A percentile compares a stretch with the other conserved stretches of the same genome.
Conservation (phyloP, 2,888 invertebrate genomes). For the Ophion costatus region DNA sequence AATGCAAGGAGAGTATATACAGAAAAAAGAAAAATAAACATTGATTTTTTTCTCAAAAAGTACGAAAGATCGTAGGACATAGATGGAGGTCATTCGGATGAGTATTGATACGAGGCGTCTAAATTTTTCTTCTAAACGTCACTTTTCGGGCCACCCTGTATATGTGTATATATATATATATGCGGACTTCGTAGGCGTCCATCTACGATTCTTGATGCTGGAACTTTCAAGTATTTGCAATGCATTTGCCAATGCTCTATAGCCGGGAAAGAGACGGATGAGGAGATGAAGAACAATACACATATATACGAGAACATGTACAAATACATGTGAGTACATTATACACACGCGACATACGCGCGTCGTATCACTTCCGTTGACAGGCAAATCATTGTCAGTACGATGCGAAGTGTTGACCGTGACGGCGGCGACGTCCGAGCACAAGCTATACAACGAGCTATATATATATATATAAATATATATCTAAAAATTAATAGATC, state of each 20-base stretch:
- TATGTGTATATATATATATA: neutral
- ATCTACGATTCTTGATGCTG: conserved; percentile 52
- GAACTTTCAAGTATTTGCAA: conserved; percentile 52
- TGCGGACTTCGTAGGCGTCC: conserved; percentile 47
- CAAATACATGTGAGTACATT: conserved; percentile 10
- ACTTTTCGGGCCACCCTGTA: neutral
- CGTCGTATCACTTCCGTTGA: conserved; percentile 77
- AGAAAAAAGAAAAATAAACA: too few species aligned
- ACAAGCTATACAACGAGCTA: conserved; percentile 23
- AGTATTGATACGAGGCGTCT: neutral
- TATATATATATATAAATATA: neutral
- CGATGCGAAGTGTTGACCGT: conserved; percentile 67
- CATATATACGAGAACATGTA: neutral
- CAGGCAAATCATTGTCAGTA: conserved; percentile 74
- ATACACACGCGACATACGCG: conserved; percentile 54
- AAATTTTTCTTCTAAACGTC: neutral
- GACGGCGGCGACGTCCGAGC: conserved; percentile 46
- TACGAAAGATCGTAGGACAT: too few species aligned
- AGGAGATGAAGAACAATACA: conserved; percentile 28
- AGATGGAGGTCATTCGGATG: neutral
- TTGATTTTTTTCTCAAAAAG: too few species aligned
- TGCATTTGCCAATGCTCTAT: conserved; percentile 44
- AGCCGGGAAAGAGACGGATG: conserved; percentile 46
- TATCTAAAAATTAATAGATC: conserved; percentile 9
- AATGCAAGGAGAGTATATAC: too few species aligned